Percentiles rank a stretch among this genome's conserved stretches.
Conservation (phyloP, 2,113 vertebrate species). For the Mixornis gularis region DNA sequence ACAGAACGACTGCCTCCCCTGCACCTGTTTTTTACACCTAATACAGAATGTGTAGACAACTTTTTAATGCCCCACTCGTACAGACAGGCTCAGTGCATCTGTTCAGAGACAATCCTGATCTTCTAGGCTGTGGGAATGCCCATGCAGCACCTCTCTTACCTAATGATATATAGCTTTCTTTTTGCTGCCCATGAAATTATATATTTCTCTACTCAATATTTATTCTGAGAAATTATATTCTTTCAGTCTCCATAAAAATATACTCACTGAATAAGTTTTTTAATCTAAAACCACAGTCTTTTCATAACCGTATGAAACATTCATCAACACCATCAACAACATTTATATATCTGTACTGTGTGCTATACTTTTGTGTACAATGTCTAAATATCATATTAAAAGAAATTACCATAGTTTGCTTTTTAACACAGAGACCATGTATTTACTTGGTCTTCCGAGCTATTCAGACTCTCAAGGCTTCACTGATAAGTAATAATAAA, state of each 20-base stretch:
- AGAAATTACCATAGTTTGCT: background rate
- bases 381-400: background rate
- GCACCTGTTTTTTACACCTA: background rate
- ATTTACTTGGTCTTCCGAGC: background rate
- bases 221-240: background rate
- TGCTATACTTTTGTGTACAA: background rate
- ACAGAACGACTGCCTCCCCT: background rate
- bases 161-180: background rate
- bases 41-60: background rate
- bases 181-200: background rate
- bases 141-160: background rate
- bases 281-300: background rate
- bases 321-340: background rate
- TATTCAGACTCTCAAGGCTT: background rate
- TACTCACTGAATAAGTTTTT: background rate
- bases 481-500: background rate
- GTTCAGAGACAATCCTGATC: background rate
- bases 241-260: background rate
- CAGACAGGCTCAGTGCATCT: rapidly evolving
- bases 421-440: background rate
- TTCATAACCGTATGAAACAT: background rate
- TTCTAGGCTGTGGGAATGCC: background rate
- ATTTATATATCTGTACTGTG: background rate
- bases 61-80: background rate
- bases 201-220: background rate